A percentile compares a stretch with the other conserved stretches of the same genome.
Conservation (phyloP, 2,888 invertebrate species). For the Cephus pulcher region DNA sequence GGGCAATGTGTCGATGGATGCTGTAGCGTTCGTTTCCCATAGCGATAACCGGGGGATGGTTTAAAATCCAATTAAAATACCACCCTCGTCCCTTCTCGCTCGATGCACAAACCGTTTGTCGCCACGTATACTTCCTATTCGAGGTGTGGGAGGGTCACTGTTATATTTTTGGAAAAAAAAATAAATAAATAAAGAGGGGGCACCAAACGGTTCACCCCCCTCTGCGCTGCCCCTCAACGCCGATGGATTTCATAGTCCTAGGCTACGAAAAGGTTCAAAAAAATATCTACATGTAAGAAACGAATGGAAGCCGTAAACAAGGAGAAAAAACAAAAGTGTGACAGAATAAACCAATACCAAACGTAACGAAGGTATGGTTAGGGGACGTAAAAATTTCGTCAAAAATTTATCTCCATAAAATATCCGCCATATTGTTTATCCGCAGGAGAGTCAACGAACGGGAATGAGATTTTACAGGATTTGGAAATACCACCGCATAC, state of each 20-base stretch:
- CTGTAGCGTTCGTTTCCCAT: background rate
- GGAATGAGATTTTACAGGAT: conserved; percentile 17
- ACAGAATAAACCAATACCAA: background rate
- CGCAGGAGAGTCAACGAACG: background rate
- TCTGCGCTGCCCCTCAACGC: no score
- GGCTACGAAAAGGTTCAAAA: background rate
- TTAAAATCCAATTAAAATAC: conserved; percentile 6
- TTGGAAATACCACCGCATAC: conserved; percentile 22
- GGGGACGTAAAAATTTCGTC: no score
- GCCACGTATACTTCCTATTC: background rate
- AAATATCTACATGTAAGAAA: background rate
- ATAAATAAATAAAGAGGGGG: no score
- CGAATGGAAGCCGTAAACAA: no score
- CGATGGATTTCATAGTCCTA: background rate
- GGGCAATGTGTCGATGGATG: background rate
- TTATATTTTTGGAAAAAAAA: background rate
- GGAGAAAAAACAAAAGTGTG: no score
- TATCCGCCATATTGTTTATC: no score
- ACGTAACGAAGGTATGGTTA: no score
- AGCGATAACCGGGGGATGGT: background rate
- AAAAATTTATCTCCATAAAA: no score
- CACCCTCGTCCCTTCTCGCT: background rate
- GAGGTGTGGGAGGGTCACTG: background rate
- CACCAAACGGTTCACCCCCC: no score
- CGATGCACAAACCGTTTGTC: background rate